Base-by-base conservation (phyloP, 2,888 invertebrate species). In the Hypercompe scribonia region DNA sequence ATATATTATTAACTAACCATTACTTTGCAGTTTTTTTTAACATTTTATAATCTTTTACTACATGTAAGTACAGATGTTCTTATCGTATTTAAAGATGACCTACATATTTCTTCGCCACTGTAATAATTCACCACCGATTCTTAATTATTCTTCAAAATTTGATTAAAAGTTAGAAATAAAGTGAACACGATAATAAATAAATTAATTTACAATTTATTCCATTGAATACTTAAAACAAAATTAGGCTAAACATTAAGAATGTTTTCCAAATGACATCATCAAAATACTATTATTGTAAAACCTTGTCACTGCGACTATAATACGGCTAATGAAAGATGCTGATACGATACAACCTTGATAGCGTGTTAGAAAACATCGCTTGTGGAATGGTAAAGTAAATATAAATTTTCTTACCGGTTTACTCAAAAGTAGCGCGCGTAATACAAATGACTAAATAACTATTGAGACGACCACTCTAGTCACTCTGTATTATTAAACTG, bases 361-460 rank as follows among this genome's bases (percentile, higher is more conserved):
- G 68, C 64, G 36, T 50, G 72, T 68, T 67, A 72, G 21, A 50
- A 66, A 68, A 78, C 77, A 79, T 86, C 82, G 83, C 81, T 46
- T 18, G 21, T 46, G 46, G 84, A 85, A 86, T 83, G 84, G 85
- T 86, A 84, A 71, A 71, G 73, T 66, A 67, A 13, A 46, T 42
- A 63, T 24, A 79, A 84, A 87, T 82, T 85, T 82, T 71, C 88
- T 87, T 90, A 90, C 90, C 90, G 88, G 89, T 90, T 88, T 86
- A 86, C 84, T 80, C 68, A 28, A 75, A 82, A 76, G 75, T 75
- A 76, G 78, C 76, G 78, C 74, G 73, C 81, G 80, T 76, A 79
- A 80, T 81, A 87, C 82, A 82, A 81, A 78, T 83, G 78, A 74
- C 39, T 54, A 64, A 79, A 81, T 68, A 39, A 80, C 75, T 70